A percentile compares a stretch with the other conserved stretches of the same genome.
Evolutionary conservation across 2,797 vertebrate genomes (phyloP).

Genomic region (Eulemur coronatus): DNA sequence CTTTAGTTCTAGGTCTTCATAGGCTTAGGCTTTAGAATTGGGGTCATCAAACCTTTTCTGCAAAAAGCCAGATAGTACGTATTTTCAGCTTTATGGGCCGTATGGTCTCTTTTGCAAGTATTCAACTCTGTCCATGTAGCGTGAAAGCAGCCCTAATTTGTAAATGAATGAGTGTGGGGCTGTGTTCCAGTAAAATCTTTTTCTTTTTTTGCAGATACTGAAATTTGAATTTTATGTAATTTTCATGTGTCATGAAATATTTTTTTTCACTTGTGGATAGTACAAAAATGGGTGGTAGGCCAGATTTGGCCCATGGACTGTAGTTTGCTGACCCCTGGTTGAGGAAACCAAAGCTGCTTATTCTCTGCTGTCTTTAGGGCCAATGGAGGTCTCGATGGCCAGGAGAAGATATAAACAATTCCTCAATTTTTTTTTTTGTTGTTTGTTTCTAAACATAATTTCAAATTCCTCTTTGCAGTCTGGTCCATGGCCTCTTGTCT

Average conservation of each 20-base stretch:
- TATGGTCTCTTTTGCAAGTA: neutral
- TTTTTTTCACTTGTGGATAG: neutral
- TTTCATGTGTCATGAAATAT: conserved; percentile 5
- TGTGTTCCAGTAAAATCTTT: neutral
- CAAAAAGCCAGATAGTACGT: neutral
- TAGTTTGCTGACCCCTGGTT: neutral
- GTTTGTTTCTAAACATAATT: neutral
- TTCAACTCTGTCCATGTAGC: neutral
- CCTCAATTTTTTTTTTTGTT: neutral
- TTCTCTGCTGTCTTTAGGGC: neutral
- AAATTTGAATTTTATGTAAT: conserved; percentile 24
- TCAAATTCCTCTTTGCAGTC: neutral
- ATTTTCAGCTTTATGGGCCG: neutral
- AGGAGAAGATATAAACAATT: neutral
- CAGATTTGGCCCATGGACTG: neutral
- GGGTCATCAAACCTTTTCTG: neutral
- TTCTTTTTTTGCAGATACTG: neutral
- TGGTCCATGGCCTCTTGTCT: neutral
- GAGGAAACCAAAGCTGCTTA: neutral
- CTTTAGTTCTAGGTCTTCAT: neutral
- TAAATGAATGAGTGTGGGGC: neutral
- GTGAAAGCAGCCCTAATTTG: neutral
- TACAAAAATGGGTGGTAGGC: neutral
- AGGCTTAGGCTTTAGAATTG: neutral
- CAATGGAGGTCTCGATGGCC: neutral